Base-by-base conservation (phyloP, 2,888 invertebrate species). In the Volucella bombylans region DNA sequence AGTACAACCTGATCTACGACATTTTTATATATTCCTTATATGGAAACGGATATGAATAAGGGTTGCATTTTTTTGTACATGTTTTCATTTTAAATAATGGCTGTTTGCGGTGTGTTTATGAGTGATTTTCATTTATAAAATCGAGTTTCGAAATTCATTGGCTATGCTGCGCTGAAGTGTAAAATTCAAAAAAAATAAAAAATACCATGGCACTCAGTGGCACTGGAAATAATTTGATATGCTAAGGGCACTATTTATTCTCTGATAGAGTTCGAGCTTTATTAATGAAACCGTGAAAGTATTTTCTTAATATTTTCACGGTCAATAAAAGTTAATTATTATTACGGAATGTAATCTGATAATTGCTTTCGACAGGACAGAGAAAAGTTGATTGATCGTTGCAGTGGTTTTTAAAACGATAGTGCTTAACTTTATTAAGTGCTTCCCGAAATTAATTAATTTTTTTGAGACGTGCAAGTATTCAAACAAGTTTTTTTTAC, bases 71-170 rank as follows among this genome's bases (percentile, higher is more conserved):
- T 9, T 68, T 65, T 14, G 10, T 54, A 15, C 39, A 50, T 65
- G 57, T 62, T 74, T 39, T 41, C 23, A 18, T 59, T 61, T 50
- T 39, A 59, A 31, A 52, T 41, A 23, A 61, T 57, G 31, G 57
- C 43, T 72, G 14, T 64, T 71, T 83, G 73, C 52, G 71, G 80
- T 77, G 72, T 68, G 71, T 81, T 73, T 72, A 72, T 62, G 72
- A 77, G 72, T 81, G 80, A 72, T 76, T 85, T 85, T 81, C 57
- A 62, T 76, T 81, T 77, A 81, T 73, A 45, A 62, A 76, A 9
- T 52, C 15, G 14, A 3, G 45, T 45, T 76, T 61, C 49, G n/a
- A 18, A 65, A 79, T 83, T 61, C 65, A 79, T 69, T 68, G 67
- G 71, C 31, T 15, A 52, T 49, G 12, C 52, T 45, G 41, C 47